Percentiles rank a stretch among this genome's conserved stretches.
phyloP scores from a whole-genome alignment of 2,888 invertebrate species.

The Andrena bicolor region DNA sequence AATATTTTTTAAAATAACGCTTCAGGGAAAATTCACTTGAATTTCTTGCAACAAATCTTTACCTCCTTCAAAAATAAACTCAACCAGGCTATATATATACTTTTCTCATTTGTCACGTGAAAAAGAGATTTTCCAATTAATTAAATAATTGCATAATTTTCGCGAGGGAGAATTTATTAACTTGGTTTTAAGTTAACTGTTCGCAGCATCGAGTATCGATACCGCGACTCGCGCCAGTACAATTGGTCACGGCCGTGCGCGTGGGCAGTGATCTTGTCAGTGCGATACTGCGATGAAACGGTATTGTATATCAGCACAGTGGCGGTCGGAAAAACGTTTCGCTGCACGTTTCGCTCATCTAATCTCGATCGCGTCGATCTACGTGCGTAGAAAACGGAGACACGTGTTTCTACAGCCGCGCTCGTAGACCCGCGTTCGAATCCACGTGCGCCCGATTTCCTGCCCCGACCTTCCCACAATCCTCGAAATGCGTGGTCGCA shows the following conservation, averaged over 20 bases:
- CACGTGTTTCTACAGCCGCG: constrained; percentile 31
- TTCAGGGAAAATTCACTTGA: too few species aligned
- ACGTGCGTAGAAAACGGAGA: not conserved
- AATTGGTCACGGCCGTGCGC: not conserved
- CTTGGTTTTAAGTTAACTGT: too few species aligned
- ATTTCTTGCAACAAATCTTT: too few species aligned
- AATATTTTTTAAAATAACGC: too few species aligned
- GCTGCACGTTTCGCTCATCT: not conserved
- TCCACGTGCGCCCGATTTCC: constrained; percentile 44
- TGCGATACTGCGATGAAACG: not conserved
- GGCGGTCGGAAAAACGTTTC: not conserved
- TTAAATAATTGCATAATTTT: too few species aligned
- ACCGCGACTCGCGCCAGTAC: not conserved
- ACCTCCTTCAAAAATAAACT: too few species aligned
- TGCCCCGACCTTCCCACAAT: not conserved
- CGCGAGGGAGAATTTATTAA: too few species aligned
- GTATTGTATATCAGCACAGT: not conserved
- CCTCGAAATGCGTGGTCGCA: constrained; percentile 15
- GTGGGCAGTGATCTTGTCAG: constrained; percentile 8
- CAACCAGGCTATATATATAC: too few species aligned
- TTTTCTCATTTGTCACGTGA: too few species aligned
- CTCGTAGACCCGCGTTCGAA: not conserved
- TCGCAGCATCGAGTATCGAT: not conserved
- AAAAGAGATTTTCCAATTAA: too few species aligned
- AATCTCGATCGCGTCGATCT: not conserved